Conservation (phyloP, 2,113 vertebrate genomes). For the Chunga burmeisteri region DNA sequence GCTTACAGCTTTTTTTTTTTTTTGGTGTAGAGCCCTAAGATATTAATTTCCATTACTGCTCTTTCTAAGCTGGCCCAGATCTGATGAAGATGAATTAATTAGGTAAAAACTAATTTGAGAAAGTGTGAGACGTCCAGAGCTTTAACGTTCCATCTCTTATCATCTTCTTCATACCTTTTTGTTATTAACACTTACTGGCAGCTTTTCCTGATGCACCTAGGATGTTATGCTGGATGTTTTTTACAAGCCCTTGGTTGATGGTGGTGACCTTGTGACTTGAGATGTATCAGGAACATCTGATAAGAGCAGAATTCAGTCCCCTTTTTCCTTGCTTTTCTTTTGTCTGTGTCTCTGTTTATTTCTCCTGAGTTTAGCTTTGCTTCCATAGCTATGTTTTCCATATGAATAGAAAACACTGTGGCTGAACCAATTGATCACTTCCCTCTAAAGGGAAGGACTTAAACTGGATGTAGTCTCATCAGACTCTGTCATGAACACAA, state of each 20-base stretch:
- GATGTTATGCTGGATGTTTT: not conserved
- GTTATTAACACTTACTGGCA: not conserved
- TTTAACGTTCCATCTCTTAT: not conserved
- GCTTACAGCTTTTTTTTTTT: not conserved
- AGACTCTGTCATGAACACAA: not conserved
- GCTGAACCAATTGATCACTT: not conserved
- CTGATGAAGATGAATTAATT: not conserved
- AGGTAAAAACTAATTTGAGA: slow-evolving; percentile 15
- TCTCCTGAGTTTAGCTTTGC: not conserved
- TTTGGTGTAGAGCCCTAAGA: not conserved
- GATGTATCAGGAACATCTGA: not conserved
- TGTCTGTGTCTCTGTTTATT: not conserved
- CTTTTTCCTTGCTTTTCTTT: not conserved
- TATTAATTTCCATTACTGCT: not conserved
- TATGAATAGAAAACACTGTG: not conserved
- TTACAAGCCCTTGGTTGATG: not conserved
- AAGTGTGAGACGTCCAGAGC: not conserved
- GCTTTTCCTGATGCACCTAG: not conserved
- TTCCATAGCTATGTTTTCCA: not conserved
- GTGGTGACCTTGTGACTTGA: not conserved
- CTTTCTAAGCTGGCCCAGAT: not conserved
- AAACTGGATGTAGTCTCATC: not conserved
- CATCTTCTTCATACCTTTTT: not conserved
- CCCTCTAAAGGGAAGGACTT: not conserved
- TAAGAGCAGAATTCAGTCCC: not conserved